Conservation (phyloP, 1,140 invertebrate genomes). For the Trinorchestia longiramus region DNA sequence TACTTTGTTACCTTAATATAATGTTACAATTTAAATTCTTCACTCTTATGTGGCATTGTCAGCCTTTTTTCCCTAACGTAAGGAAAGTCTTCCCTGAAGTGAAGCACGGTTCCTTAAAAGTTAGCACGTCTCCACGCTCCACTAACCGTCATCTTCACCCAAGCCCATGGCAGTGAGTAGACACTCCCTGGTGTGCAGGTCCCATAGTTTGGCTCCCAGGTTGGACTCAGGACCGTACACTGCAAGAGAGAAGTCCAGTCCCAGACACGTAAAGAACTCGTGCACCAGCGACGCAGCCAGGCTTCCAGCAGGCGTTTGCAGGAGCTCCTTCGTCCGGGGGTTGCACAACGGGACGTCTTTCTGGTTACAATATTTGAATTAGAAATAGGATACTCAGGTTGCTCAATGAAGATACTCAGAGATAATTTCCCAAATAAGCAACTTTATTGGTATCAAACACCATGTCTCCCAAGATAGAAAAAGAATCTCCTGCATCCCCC, state of each 20-base stretch:
- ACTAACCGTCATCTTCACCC: slow-evolving; percentile 1
- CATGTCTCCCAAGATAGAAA: too few relatives aligned
- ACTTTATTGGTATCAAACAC: too few relatives aligned
- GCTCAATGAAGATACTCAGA: too few relatives aligned
- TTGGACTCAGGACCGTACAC: slow-evolving; percentile 63
- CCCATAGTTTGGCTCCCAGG: neutral
- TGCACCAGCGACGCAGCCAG: slow-evolving; percentile 61
- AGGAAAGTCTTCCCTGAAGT: too few relatives aligned
- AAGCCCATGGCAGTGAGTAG: neutral
- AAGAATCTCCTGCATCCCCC: too few relatives aligned
- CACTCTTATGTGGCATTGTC: too few relatives aligned
- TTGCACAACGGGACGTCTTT: slow-evolving; percentile 60
- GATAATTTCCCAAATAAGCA: too few relatives aligned
- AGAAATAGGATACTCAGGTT: neutral
- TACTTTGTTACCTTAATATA: too few relatives aligned
- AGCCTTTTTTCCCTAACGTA: too few relatives aligned
- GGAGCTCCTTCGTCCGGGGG: slow-evolving; percentile 48
- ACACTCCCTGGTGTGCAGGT: slow-evolving; percentile 10
- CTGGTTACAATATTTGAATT: slow-evolving; percentile 10
- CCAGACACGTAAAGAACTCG: slow-evolving; percentile 62
- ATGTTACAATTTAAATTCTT: too few relatives aligned
- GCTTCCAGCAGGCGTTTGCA: slow-evolving; percentile 57
- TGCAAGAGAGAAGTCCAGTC: slow-evolving; percentile 61
- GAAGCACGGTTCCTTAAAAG: neutral
- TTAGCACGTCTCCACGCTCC: neutral